A percentile compares a stretch with the other conserved stretches of the same genome.
Conservation (phyloP, 2,797 vertebrate genomes). For the Parambassis ranga region DNA sequence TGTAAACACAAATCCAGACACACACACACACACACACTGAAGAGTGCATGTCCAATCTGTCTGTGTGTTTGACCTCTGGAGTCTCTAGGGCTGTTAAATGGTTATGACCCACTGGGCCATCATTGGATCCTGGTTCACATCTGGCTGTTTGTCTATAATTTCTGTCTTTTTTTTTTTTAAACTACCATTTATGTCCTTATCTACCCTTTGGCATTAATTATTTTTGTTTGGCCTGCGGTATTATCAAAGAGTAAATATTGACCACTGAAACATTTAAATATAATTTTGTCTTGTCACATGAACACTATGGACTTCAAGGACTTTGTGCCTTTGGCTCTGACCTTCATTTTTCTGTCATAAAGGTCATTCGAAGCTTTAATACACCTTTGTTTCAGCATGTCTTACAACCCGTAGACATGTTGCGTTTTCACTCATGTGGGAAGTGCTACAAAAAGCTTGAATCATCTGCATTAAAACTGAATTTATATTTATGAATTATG, state of each 20-base stretch:
- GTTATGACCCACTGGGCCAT: conserved; percentile 38
- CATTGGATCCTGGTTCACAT: conserved; percentile 26
- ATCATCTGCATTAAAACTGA: neutral
- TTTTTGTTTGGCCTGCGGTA: neutral
- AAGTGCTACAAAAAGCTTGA: neutral
- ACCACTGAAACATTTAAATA: conserved; percentile 1
- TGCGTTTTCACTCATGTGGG: neutral
- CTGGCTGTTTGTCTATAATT: conserved; percentile 38
- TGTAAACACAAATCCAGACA: no score
- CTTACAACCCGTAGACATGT: conserved; percentile 1
- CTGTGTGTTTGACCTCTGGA: conserved; percentile 29
- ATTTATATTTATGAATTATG: neutral
- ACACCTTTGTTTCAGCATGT: conserved; percentile 2
- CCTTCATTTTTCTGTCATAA: neutral
- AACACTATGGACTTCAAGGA: neutral
- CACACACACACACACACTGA: conserved; percentile 22
- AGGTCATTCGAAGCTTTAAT: conserved; percentile 18
- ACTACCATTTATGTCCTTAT: neutral
- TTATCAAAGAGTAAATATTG: conserved; percentile 18
- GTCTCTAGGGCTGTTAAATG: conserved; percentile 22
- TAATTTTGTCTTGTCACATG: neutral
- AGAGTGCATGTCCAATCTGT: conserved; percentile 60
- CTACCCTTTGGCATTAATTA: neutral
- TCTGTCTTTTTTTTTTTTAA: conserved; percentile 10
- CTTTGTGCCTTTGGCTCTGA: conserved; percentile 12